Evolutionary conservation across 2,888 invertebrate species (phyloP).

Genomic region (Baccha elongata): DNA sequence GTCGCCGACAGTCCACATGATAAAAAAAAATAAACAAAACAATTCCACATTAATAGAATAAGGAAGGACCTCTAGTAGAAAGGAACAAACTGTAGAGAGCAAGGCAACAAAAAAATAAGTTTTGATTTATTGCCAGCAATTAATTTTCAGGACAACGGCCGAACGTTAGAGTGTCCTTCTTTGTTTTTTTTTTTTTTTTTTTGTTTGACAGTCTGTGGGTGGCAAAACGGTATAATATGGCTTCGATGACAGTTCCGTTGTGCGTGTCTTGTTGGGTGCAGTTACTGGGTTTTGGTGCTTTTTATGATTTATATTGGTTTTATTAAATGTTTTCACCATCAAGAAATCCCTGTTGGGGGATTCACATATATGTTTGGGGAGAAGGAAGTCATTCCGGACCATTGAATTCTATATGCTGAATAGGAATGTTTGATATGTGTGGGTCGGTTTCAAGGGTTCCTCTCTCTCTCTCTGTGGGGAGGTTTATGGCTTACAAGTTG

Average conservation of each 20-base stretch:
- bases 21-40: constrained; percentile 40
- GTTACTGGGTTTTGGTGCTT: constrained; percentile 55
- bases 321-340: constrained; percentile 72
- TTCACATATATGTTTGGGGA: not conserved
- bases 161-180: constrained; percentile 35
- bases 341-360: constrained; percentile 15
- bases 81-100: not conserved
- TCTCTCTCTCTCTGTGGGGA: constrained; percentile 39
- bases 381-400: constrained; percentile 53
- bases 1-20: constrained; percentile 10
- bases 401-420: constrained; percentile 61
- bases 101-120: constrained; percentile 49
- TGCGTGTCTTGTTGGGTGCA: constrained; percentile 37
- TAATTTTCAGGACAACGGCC: constrained; percentile 65
- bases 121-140: constrained; percentile 72
- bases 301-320: constrained; percentile 71
- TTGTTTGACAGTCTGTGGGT: constrained; percentile 52
- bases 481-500: constrained; percentile 57
- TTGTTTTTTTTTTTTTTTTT: constrained; percentile 17
- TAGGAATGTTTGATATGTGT: constrained; percentile 44
- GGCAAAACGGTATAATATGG: constrained; percentile 44
- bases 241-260: constrained; percentile 59
- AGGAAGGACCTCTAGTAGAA: constrained; percentile 10
- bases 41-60: constrained; percentile 54
- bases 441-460: constrained; percentile 30